Evolutionary conservation across 2,797 vertebrate genomes (phyloP), one percentile per base, ranked within the genome.

Genomic region (Tenualosa ilisha): DNA sequence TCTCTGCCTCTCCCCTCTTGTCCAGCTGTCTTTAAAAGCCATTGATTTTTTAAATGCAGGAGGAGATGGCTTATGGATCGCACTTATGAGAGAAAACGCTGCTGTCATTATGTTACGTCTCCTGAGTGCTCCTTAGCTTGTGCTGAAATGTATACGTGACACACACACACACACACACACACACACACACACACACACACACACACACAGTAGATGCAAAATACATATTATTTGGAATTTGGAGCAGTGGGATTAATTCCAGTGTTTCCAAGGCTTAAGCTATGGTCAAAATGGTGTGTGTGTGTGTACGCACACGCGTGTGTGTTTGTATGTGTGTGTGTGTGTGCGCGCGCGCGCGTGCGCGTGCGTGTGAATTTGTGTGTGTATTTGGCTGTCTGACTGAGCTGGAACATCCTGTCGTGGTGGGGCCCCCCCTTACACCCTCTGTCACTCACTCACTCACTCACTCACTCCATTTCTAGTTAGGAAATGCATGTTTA

Each of bases 31-130:
- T 84, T 81, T 83, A 72, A 50, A 79, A 87, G 0, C 56, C 85
- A 94, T 95, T 84, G 94, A 94, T 95, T 95, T 95, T 95, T 95
- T 95, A 94, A 94, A 95, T 94, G 94, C 91, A 94, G 91, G 89
- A 22, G 92, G 92, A 94, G 93, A 95, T 93, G 92, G 89, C 6
- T 89, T 93, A 93, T 94, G 65, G 93, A 94, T 94, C 86, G 83
- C 24, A 88, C 91, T 91, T 86, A 90, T 89, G 89, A 89, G 90
- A 86, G 89, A 90, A 22, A 91, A 93, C 92, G 88, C 90, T 91
- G 89, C 86, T 83, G 90, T 92, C 92, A 92, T 94, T 94, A 93
- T 22, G 89, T 86, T 89, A 89, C 88, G 85, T 91, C 89, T 88
- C 86, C 83, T 75, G 89, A 90, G 90, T 88, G 85, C 87, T 82